phyloP scores from a whole-genome alignment of 2,113 vertebrate species.

The Puffinus mauretanicus region DNA sequence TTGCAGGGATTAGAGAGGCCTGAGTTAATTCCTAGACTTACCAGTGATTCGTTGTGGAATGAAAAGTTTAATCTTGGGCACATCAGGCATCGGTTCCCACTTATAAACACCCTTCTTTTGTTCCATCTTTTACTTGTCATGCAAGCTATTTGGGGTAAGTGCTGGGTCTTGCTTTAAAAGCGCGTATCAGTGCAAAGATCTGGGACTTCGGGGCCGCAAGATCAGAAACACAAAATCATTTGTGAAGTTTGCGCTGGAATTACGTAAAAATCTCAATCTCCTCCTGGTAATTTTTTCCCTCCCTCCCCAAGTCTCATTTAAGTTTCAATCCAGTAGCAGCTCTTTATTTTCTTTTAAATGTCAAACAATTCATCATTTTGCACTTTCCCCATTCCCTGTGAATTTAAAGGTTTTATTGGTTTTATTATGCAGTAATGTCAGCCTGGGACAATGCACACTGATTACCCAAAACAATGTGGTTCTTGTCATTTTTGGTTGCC shows the following conservation, averaged over 20 bases:
- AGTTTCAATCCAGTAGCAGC: not conserved
- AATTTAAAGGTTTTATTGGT: not conserved
- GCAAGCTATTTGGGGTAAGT: not conserved
- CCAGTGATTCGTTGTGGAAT: not conserved
- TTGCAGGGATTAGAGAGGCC: not conserved
- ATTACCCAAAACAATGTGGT: not conserved
- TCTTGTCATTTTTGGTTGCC: not conserved
- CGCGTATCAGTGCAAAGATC: not conserved
- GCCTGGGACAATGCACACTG: not conserved
- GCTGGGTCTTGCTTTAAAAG: not conserved
- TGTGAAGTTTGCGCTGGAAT: not conserved
- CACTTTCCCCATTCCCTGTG: not conserved
- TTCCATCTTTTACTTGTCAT: not conserved
- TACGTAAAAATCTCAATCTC: not conserved
- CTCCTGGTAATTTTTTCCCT: not conserved
- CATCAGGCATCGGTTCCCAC: not conserved
- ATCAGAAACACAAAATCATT: not conserved
- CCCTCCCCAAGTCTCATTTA: not conserved
- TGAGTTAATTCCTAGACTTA: not conserved
- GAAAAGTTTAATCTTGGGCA: not conserved
- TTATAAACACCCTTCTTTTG: not conserved
- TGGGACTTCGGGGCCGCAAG: not conserved
- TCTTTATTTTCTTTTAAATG: not conserved
- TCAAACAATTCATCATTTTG: slow-evolving; percentile 24
- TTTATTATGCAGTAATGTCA: not conserved